Base-by-base conservation (phyloP, 2,113 vertebrate species). In the Melanerpes formicivorus region DNA sequence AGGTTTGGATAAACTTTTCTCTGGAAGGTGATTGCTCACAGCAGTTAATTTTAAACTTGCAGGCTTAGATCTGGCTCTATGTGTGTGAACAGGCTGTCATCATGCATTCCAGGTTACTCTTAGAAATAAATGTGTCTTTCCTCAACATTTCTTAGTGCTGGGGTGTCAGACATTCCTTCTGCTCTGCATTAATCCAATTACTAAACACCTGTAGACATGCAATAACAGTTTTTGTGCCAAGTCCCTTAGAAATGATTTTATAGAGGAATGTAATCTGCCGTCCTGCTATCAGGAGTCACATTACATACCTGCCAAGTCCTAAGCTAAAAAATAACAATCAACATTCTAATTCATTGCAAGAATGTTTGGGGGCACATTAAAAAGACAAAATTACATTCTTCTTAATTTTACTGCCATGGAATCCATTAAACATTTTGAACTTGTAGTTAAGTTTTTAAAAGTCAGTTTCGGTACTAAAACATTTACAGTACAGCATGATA, bases 131-230 rank as follows among this genome's bases (percentile, higher is more conserved):
- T 96, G 96, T 97, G 97, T 98, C 97, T 98, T 97, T 98, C 98
- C 95, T 97, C 95, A 44, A 76, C 44, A 22, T 96, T 97, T 97
- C 97, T 97, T 95, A 15, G 90, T 95, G 95, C 95, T 62, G 73
- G 91, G 95, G 97, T 82, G 82, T 97, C 96, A 98, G 97, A 98
- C 98, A 98, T 98, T 98, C 98, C 98, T 98, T 95, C 97, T 96
- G 95, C 97, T 98, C 97, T 97, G 96, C 97, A 98, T 98, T 98
- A 98, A 99, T 99, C 98, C 98, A 98, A 98, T 98, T 98, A 98
- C 97, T 97, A 98, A 98, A 98, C 98, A 99, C 98, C 98, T 99
- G 98, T 98, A 98, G 98, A 98, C 98, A 97, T 98, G 98, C 96
- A 98, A 98, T 98, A 98, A 98, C 97, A 98, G 96, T 98, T 96